These are phyloP conservation scores for Conger conger DNA, from an alignment of 2,113 vertebrate species.

Conservation along the genomic window DNA sequence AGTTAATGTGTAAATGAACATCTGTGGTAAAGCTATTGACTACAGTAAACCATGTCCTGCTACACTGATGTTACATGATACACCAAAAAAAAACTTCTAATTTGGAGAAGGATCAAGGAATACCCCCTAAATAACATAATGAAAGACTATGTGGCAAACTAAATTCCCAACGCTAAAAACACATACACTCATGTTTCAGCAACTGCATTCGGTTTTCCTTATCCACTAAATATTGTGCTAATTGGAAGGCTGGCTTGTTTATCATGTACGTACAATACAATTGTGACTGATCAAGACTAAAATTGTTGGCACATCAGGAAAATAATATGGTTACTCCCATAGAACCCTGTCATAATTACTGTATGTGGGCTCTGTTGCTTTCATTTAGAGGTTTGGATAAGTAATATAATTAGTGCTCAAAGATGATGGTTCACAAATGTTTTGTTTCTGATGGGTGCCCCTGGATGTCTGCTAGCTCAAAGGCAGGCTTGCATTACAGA, in stretches of 20 bases:
- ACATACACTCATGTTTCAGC: slow-evolving; percentile 41
- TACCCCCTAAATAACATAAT: slow-evolving; percentile 48
- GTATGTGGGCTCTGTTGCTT: slow-evolving; percentile 32
- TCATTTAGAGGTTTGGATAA: slow-evolving; percentile 31
- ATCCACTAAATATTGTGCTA: slow-evolving; percentile 38
- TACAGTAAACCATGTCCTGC: background rate
- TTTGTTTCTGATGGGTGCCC: slow-evolving; percentile 12
- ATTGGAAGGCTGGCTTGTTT: slow-evolving; percentile 45
- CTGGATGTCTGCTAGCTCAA: background rate
- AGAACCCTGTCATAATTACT: slow-evolving; percentile 33
- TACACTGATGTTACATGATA: background rate
- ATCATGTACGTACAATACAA: slow-evolving; percentile 33
- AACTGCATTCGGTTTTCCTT: slow-evolving; percentile 37
- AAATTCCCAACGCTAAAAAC: slow-evolving; percentile 41
- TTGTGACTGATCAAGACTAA: slow-evolving; percentile 25
- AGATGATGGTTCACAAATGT: slow-evolving; percentile 18
- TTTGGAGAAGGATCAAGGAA: slow-evolving; percentile 41
- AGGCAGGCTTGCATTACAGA: too few relatives aligned
- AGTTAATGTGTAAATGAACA: background rate
- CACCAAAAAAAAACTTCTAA: slow-evolving; percentile 32
- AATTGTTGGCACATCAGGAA: slow-evolving; percentile 26
- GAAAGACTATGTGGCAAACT: slow-evolving; percentile 36
- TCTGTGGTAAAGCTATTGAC: background rate
- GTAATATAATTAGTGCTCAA: slow-evolving; percentile 33
- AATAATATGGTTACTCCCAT: slow-evolving; percentile 33